A percentile compares a stretch with the other conserved stretches of the same genome.
Conservation (phyloP, 2,113 vertebrate genomes). For the Phoenicopterus ruber region DNA sequence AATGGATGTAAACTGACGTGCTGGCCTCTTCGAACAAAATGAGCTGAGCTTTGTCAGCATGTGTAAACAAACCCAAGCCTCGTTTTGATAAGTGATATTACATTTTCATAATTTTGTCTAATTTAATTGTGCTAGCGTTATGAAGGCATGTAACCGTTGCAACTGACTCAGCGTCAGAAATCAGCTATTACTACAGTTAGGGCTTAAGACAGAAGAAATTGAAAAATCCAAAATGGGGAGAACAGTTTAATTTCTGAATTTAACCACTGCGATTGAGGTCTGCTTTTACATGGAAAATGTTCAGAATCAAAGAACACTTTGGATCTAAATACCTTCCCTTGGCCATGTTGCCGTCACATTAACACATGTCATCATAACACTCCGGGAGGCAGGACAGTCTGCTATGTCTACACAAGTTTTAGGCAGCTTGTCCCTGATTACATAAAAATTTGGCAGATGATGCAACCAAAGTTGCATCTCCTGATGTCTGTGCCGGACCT, state of each 20-base stretch:
- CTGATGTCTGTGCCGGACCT: neutral
- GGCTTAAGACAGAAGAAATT: neutral
- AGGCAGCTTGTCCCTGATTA: neutral
- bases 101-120: neutral
- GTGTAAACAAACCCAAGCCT: neutral
- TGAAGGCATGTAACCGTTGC: neutral
- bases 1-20: neutral
- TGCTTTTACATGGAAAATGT: neutral
- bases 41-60: neutral
- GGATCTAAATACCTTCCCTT: neutral
- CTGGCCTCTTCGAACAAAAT: neutral
- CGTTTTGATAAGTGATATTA: neutral
- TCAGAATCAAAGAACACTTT: neutral
- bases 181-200: neutral
- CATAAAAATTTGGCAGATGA: neutral
- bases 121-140: neutral
- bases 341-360: neutral
- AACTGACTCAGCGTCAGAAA: slow-evolving; percentile 2
- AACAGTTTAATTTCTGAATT: neutral
- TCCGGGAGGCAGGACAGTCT: neutral
- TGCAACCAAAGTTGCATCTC: neutral
- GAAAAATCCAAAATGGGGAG: neutral
- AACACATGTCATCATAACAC: fast-evolving
- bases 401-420: neutral
- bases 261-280: neutral